phyloP scores from a whole-genome alignment of 2,797 vertebrate species.

The Buphagus erythrorhynchus region DNA sequence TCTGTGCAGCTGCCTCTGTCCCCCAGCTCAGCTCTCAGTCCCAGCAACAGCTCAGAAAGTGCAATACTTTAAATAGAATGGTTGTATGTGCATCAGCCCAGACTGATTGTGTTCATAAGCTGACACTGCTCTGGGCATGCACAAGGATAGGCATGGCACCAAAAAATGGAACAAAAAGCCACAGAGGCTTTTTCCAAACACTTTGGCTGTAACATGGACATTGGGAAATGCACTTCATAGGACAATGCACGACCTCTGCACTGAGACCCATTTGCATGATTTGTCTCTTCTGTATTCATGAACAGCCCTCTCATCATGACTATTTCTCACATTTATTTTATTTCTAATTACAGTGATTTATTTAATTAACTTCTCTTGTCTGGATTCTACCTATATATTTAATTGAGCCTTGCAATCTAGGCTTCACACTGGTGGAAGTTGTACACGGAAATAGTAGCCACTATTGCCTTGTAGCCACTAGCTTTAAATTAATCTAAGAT shows the following conservation, averaged over 20 bases:
- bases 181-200: neutral
- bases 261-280: neutral
- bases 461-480: neutral
- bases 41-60: neutral
- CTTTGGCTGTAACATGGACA: neutral
- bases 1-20: neutral
- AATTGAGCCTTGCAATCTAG: neutral
- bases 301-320: neutral
- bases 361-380: slow-evolving; percentile 46
- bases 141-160: neutral
- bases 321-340: slow-evolving; percentile 35
- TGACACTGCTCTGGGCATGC: neutral
- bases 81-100: neutral
- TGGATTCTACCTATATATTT: slow-evolving; percentile 1
- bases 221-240: neutral
- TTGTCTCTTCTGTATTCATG: slow-evolving; percentile 15
- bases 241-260: rapidly evolving
- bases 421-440: neutral
- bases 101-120: neutral
- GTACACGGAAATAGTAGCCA: neutral
- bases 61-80: neutral
- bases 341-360: slow-evolving; percentile 55
- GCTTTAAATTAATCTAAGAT: neutral
- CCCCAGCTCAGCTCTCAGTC: neutral
- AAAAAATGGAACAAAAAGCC: neutral